Conservation (phyloP, 2,888 invertebrate species). For the Sinodicranocentrus sp. region DNA sequence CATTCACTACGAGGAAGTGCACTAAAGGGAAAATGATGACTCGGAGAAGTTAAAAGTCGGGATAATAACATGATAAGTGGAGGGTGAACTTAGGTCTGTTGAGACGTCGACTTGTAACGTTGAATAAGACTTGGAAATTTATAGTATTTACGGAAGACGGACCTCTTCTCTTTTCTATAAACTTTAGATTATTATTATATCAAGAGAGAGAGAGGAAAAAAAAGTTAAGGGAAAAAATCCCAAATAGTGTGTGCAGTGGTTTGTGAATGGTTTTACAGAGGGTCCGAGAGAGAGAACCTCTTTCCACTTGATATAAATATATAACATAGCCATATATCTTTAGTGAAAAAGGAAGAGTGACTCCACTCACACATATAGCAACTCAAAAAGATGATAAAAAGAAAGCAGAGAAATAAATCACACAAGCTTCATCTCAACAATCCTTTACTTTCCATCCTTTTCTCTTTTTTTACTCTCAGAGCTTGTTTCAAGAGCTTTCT, state of each 20-base stretch:
- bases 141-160: slow-evolving; percentile 47
- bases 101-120: slow-evolving; percentile 31
- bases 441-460: slow-evolving; percentile 44
- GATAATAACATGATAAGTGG: slow-evolving; percentile 61
- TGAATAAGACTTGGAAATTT: slow-evolving; percentile 44
- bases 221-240: background rate
- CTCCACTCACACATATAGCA: background rate
- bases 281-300: background rate
- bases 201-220: background rate
- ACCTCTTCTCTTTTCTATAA: too few species aligned
- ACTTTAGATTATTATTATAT: slow-evolving; percentile 28
- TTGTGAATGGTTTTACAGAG: background rate
- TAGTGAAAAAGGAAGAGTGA: background rate
- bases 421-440: slow-evolving; percentile 54
- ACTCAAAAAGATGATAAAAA: slow-evolving; percentile 55
- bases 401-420: slow-evolving; percentile 61
- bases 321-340: too few species aligned
- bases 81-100: slow-evolving; percentile 12
- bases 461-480: slow-evolving; percentile 3
- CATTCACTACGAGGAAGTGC: slow-evolving; percentile 1
- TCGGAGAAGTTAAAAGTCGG: slow-evolving; percentile 48
- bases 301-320: background rate
- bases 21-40: slow-evolving; percentile 50
- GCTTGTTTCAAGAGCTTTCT: slow-evolving; percentile 55
- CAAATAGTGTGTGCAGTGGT: background rate